Evolutionary conservation across 2,797 vertebrate species (phyloP), one percentile per base, ranked within the genome.

Genomic region (Sebastes trivittatus): DNA sequence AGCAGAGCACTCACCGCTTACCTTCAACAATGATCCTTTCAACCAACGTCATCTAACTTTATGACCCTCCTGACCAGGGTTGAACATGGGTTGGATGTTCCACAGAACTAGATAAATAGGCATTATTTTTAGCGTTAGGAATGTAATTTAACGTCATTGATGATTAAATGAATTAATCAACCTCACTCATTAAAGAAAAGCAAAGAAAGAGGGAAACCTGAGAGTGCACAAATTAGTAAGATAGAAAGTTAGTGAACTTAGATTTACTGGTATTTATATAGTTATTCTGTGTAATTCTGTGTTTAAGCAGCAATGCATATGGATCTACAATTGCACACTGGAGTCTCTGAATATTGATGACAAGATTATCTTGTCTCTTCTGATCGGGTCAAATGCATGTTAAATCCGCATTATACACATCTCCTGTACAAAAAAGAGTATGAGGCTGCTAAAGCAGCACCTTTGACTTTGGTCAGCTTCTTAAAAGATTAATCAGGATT

Each of bases 401-500:
- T 54, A n/a, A 25, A 70, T 56, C 27, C 2, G 6, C 32, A 25
- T 73, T 34, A 25, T 6, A 9, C 58, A 42, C 42, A 11, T 34
- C 16, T 49, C 13, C n/a, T 59, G 20, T 1, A 3, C 34, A 23
- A 18, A 61, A 29, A 61, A 46, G 14, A 27, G 20, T 58, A 16
- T 1, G 11, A 54, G 58, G 25, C 49, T 30, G 42, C 23, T 23
- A 7, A 14, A 58, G 52, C 7, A 42, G n/a, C 71, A 75, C 72
- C 78, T 75, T 82, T 72, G 78, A 62, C 78, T 46, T 71, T 42
- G 11, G 29, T 65, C 36, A 34, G 18, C 27, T 79, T 67, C n/a
- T 67, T 69, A 62, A 29, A 72, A 83, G 75, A 85, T 89, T 75
- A 82, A 77, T 81, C 29, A 16, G 22, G 46, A 78, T 88, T 80